Conservation (phyloP, 2,113 vertebrate species). For the Oryctolagus cuniculus region DNA sequence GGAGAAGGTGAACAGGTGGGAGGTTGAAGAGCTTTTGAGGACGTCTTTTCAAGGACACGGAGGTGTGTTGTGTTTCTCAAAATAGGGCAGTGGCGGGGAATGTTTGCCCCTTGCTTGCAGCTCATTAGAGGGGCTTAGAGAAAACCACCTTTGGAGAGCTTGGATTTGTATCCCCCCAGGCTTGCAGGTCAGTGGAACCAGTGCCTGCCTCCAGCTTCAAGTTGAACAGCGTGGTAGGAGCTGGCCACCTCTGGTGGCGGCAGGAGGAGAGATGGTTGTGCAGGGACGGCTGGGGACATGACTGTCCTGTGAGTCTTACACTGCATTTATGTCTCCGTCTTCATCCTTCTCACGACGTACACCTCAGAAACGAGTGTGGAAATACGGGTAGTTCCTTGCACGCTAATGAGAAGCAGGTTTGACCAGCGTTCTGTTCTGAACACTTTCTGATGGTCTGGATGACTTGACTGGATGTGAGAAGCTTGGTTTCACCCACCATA, state of each 20-base stretch:
- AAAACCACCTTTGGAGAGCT: neutral
- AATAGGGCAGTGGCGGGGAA: neutral
- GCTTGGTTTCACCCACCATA: neutral
- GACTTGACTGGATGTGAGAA: neutral
- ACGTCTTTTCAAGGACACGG: neutral
- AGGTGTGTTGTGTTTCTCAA: neutral
- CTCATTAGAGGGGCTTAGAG: neutral
- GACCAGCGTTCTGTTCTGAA: neutral
- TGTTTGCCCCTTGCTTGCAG: neutral
- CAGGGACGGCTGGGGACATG: neutral
- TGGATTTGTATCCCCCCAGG: neutral
- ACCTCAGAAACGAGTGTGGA: neutral
- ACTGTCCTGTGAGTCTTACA: neutral
- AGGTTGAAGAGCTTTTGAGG: neutral
- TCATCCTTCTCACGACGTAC: neutral
- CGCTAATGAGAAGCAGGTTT: neutral
- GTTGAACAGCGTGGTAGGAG: neutral
- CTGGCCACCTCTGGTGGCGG: neutral
- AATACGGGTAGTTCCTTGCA: neutral
- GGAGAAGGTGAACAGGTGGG: neutral
- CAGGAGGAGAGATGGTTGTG: neutral
- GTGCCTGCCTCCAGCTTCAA: neutral
- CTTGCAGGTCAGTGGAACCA: neutral
- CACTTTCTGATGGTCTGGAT: neutral
- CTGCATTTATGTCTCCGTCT: neutral